Conservation (phyloP, 2,113 vertebrate genomes). For the Nibea albiflora region DNA sequence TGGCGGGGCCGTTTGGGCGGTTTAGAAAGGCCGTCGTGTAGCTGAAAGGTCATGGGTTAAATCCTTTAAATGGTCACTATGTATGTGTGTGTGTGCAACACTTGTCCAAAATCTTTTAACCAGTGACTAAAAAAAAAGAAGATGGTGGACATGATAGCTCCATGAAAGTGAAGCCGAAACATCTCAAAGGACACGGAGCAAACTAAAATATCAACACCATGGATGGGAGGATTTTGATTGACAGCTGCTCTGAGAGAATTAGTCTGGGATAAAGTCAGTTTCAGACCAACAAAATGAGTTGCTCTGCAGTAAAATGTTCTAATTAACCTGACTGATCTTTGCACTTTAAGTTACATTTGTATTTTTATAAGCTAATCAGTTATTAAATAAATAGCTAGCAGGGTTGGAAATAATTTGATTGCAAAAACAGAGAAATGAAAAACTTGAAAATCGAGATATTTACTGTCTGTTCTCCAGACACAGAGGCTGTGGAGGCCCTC, state of each 20-base stretch:
- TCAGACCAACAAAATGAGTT: too few species aligned
- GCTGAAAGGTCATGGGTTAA: slow-evolving; percentile 17
- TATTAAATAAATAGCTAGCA: too few species aligned
- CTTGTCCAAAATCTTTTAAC: background rate
- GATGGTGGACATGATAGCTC: background rate
- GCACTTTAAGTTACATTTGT: too few species aligned
- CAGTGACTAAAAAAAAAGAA: background rate
- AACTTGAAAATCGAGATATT: background rate
- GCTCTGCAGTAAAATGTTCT: too few species aligned
- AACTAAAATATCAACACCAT: too few species aligned
- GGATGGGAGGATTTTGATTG: too few species aligned
- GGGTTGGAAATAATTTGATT: background rate
- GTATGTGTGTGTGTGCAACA: background rate
- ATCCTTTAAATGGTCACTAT: background rate
- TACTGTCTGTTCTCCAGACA: slow-evolving; percentile 48
- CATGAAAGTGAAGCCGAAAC: too few species aligned
- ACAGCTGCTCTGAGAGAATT: too few species aligned
- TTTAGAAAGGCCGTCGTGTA: background rate
- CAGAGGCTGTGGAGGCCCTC: slow-evolving; percentile 50
- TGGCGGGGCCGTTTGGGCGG: background rate
- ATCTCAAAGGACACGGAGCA: too few species aligned
- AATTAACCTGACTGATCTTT: too few species aligned
- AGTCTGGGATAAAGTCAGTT: too few species aligned
- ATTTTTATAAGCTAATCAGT: too few species aligned
- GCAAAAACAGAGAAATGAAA: background rate